Evolutionary conservation across 2,113 vertebrate species (phyloP).

Genomic region (Crotalus tigris): DNA sequence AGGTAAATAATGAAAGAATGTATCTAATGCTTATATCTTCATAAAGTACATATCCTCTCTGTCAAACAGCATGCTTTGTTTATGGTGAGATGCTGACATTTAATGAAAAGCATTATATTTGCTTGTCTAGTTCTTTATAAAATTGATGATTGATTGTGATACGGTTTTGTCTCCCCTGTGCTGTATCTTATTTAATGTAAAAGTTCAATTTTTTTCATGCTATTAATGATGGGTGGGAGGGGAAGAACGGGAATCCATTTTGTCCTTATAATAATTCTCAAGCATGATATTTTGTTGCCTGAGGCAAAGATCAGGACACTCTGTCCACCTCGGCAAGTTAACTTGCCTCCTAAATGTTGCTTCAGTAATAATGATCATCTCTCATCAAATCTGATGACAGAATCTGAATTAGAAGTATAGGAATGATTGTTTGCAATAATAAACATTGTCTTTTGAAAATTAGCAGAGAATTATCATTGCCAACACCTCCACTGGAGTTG

Average conservation of each 20-base stretch:
- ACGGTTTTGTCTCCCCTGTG: not conserved
- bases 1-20: constrained; percentile 15
- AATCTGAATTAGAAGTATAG: not conserved
- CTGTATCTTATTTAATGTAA: not conserved
- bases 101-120: not conserved
- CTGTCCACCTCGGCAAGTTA: not conserved
- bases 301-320: not conserved
- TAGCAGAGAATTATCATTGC: not conserved
- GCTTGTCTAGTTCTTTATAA: not conserved
- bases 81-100: not conserved
- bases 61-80: constrained; percentile 10
- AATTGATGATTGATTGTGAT: constrained; percentile 17
- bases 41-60: not conserved
- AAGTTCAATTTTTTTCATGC: not conserved
- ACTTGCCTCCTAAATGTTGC: not conserved
- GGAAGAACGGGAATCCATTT: not conserved
- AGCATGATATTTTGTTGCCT: not conserved
- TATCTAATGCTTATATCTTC: not conserved
- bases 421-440: not conserved
- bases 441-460: not conserved
- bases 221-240: accelerated
- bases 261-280: not conserved
- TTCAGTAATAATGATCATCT: not conserved
- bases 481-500: not conserved
- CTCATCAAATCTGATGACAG: not conserved